Conservation (phyloP, 2,797 vertebrate genomes). For the Pangasius krempfi region DNA sequence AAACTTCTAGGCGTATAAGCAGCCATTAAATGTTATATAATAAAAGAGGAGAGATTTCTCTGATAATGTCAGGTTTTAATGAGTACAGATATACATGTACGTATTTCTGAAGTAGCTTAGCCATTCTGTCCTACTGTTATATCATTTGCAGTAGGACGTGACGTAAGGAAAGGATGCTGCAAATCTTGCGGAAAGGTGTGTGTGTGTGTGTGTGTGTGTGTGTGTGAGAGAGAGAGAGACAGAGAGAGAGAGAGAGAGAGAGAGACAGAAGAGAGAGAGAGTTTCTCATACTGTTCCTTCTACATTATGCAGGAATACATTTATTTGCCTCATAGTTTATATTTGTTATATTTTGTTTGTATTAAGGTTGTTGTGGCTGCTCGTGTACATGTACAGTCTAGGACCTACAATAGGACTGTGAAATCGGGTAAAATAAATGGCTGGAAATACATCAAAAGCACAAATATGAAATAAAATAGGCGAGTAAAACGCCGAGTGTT, state of each 20-base stretch:
- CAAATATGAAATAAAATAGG: neutral
- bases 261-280: neutral
- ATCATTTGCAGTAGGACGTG: conserved; percentile 62
- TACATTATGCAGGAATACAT: neutral
- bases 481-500: too few species aligned
- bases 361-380: neutral
- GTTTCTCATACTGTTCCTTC: neutral
- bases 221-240: neutral
- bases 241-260: neutral
- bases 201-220: neutral
- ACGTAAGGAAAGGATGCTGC: conserved; percentile 51
- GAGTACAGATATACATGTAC: neutral
- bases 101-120: neutral
- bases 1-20: neutral
- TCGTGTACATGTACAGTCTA: neutral
- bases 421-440: neutral
- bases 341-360: neutral
- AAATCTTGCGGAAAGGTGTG: neutral
- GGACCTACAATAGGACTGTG: neutral
- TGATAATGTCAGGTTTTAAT: neutral
- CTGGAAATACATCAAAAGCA: neutral
- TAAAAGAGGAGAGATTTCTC: neutral
- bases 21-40: neutral
- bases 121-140: neutral
- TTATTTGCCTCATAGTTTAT: neutral